Evolutionary conservation across 2,888 invertebrate species (phyloP).

Genomic region (Argyresthia albistria): DNA sequence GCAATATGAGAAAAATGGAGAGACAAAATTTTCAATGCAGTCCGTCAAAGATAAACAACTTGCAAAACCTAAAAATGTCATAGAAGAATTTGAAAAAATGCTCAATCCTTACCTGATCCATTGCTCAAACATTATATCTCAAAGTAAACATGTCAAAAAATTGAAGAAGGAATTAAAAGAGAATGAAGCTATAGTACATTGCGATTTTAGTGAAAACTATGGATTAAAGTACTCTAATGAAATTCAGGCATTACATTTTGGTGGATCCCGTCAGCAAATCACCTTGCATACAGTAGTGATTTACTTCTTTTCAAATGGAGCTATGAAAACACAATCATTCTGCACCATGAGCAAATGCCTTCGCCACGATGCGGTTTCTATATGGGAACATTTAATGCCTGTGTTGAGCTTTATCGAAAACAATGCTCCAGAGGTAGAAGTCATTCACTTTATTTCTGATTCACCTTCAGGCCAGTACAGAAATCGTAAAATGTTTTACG

Average conservation of each 20-base stretch:
- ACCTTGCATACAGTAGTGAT: neutral
- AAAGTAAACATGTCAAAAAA: neutral
- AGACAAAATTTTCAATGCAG: neutral
- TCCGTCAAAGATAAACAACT: neutral
- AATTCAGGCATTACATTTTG: neutral
- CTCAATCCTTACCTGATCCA: neutral
- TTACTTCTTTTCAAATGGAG: neutral
- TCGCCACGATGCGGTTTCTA: neutral
- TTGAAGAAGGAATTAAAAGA: neutral
- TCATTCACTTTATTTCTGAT: slow-evolving; percentile 12
- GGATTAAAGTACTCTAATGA: neutral
- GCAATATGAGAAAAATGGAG: neutral
- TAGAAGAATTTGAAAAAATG: neutral
- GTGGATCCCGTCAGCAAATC: neutral
- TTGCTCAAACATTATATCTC: neutral
- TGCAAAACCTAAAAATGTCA: neutral
- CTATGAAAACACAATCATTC: neutral
- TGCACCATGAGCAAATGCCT: neutral
- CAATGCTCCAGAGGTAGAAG: too few species aligned
- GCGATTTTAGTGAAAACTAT: neutral
- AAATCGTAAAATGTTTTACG: slow-evolving; percentile 13
- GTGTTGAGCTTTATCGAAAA: too few species aligned
- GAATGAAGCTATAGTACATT: neutral
- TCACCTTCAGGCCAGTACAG: slow-evolving; percentile 12
- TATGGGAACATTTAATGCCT: neutral